Base-by-base conservation (phyloP, 2,797 vertebrate species). In the Thripadectes ignobilis region DNA sequence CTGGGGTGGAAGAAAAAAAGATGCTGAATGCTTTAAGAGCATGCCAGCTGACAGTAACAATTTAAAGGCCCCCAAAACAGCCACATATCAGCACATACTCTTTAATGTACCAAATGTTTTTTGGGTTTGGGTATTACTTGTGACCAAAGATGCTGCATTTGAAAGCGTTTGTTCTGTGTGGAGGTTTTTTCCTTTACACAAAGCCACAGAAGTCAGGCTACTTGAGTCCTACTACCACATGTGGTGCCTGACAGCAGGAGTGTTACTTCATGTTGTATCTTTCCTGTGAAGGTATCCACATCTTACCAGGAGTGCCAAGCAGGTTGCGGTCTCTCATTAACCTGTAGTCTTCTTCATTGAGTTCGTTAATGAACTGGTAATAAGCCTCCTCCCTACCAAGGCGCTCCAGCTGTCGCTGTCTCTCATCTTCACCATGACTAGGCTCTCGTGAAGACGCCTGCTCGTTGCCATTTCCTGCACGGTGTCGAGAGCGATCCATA, bases 261-360 rank as follows among this genome's bases (percentile, higher is more conserved):
- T 0, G 1, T 22, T 52, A 38, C 17, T 68, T 65, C 27, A 32
- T 15, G 1, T 10, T 9, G 23, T 29, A 51, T 10, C 48, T n/a
- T 43, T 49, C 74, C 73, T 76, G 3, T n/a, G 34, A 59, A 89
- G 21, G 74, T 23, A 75, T 29, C 24, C 51, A 36, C 62, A 39
- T 89, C 97, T 98, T 97, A 99, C 99, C 99, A 85, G 99, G 99
- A 54, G 99, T 99, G 95, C 99, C 99, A 90, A 99, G 98, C 95
- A 99, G 98, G 96, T 99, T 99, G 78, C 98, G 97, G 96, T 99
- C 99, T 97, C 99, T 99, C 99, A 99, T 99, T 67, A 99, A 97
- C 65, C 99, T 98, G 95, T 99, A 99, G 93, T 99, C 99, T 90
- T 99, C 99, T 85, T 99, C 99, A 80, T 94, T 99, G 86, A 99